Evolutionary conservation across 2,113 vertebrate species (phyloP).

Genomic region (Pteruthius melanotis): DNA sequence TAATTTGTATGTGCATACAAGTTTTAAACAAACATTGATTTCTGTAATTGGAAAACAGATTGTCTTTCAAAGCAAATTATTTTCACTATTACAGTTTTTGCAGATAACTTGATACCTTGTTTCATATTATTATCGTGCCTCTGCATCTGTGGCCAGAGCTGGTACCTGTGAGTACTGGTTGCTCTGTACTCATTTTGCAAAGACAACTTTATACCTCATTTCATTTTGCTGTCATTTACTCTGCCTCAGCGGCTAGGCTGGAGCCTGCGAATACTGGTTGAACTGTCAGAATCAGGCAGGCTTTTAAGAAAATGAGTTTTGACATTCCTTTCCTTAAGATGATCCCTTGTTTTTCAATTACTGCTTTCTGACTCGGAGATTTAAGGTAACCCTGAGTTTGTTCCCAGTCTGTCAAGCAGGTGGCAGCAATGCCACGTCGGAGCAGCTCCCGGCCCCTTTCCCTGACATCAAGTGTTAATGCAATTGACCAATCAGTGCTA

Average conservation of each 20-base stretch:
- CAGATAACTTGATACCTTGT: background rate
- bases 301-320: slow-evolving; percentile 60
- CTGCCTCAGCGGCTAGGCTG: background rate
- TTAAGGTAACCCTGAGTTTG: background rate
- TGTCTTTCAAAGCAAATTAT: background rate
- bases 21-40: background rate
- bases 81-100: background rate
- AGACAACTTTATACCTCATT: background rate
- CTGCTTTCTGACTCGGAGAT: background rate
- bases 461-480: slow-evolving; percentile 80
- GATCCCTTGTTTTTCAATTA: slow-evolving; percentile 23
- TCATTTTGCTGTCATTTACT: background rate
- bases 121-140: background rate
- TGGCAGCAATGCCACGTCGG: slow-evolving; percentile 85
- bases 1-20: background rate
- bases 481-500: slow-evolving; percentile 82
- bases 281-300: slow-evolving; percentile 18
- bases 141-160: background rate
- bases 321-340: slow-evolving; percentile 13
- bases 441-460: background rate
- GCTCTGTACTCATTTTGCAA: background rate
- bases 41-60: background rate
- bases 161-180: background rate
- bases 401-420: slow-evolving; percentile 74
- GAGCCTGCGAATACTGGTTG: background rate